A percentile compares a stretch with the other conserved stretches of the same genome.
These are phyloP conservation scores for Muscicapa comitata DNA, from an alignment of 2,797 vertebrate genomes.

Conservation along the genomic window DNA sequence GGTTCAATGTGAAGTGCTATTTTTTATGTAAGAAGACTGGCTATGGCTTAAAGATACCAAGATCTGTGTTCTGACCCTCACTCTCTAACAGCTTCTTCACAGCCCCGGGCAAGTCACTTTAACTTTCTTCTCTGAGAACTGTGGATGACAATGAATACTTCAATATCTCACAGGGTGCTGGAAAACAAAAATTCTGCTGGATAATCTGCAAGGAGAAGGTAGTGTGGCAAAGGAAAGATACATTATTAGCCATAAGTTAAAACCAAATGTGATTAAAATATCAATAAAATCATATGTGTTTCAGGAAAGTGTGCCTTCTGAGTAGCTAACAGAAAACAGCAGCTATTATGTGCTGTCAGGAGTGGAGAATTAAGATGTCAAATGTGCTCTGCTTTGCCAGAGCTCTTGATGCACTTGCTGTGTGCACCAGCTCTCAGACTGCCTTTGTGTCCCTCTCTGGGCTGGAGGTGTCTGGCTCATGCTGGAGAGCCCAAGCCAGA, in stretches of 20 bases:
- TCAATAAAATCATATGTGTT: not conserved
- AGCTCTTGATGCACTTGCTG: accelerated
- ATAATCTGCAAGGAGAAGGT: not conserved
- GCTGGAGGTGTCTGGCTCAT: not conserved
- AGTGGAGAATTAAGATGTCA: not conserved
- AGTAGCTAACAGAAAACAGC: not conserved
- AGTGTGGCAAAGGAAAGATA: not conserved
- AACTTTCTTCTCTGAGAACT: not conserved
- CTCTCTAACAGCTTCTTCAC: not conserved
- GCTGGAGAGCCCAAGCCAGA: not conserved
- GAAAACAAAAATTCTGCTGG: not conserved
- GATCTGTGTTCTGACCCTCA: not conserved
- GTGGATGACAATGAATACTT: not conserved
- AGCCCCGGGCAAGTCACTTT: not conserved
- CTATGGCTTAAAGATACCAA: not conserved
- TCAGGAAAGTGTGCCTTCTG: not conserved
- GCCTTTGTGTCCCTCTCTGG: not conserved
- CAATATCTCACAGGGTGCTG: not conserved
- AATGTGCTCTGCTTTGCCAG: not conserved
- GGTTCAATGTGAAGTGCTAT: not conserved
- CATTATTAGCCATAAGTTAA: not conserved
- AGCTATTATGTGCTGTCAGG: not conserved
- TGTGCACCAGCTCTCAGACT: not conserved
- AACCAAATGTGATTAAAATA: not conserved
- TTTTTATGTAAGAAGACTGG: not conserved